These are phyloP conservation scores for Scrobipalpa atriplicella DNA, from an alignment of 2,888 invertebrate species.

Conservation along the genomic window DNA sequence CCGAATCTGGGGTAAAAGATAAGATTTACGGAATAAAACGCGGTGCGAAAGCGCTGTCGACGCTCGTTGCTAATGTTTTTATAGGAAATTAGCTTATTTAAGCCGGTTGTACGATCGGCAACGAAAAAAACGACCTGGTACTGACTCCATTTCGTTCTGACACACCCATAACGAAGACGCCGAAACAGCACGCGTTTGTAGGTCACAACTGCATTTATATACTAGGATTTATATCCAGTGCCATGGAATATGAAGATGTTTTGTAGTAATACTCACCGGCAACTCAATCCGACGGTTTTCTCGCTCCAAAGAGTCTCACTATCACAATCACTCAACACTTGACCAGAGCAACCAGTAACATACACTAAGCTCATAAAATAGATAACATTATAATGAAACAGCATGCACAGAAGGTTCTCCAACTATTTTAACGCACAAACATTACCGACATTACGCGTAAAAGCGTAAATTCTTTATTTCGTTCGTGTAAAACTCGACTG, in stretches of 20 bases:
- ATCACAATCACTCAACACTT: slow-evolving; percentile 55
- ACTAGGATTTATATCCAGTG: slow-evolving; percentile 54
- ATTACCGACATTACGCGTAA: slow-evolving; percentile 73
- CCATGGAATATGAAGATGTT: slow-evolving; percentile 50
- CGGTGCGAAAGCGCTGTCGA: not conserved
- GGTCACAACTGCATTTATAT: slow-evolving; percentile 42
- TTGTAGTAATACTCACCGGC: slow-evolving; percentile 68
- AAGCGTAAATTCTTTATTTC: slow-evolving; percentile 68
- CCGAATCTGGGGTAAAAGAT: not conserved
- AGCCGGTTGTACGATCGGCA: slow-evolving; percentile 39
- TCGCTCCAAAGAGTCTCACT: slow-evolving; percentile 63
- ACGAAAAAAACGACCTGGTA: slow-evolving; percentile 63
- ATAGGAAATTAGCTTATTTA: slow-evolving; percentile 33
- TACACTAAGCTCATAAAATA: slow-evolving; percentile 76
- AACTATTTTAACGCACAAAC: slow-evolving; percentile 72
- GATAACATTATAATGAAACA: slow-evolving; percentile 68
- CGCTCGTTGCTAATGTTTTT: not conserved
- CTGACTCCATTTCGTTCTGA: slow-evolving; percentile 49
- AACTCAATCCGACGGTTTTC: slow-evolving; percentile 55
- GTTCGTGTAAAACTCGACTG: slow-evolving; percentile 67
- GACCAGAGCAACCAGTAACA: slow-evolving; percentile 59
- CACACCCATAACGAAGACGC: slow-evolving; percentile 66
- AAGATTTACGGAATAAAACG: not conserved
- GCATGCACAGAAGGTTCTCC: slow-evolving; percentile 67
- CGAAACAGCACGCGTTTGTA: slow-evolving; percentile 44